phyloP scores from a whole-genome alignment of 2,888 invertebrate species.

The Melanostoma mellinum region DNA sequence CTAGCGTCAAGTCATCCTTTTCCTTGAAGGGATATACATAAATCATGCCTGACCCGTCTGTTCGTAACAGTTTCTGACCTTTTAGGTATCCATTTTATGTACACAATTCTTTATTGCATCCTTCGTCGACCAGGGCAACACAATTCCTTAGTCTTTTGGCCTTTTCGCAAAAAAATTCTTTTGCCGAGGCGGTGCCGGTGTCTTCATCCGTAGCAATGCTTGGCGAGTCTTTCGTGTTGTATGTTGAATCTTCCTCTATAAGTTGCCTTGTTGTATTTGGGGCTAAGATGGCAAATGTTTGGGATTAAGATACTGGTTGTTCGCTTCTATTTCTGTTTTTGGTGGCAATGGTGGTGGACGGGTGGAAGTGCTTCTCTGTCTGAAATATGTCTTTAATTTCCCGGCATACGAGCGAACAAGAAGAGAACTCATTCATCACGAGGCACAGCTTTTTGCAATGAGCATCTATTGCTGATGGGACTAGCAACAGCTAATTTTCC shows the following conservation, averaged over 20 bases:
- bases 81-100: conserved; percentile 70
- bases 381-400: conserved; percentile 72
- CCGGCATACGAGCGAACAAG: conserved; percentile 65
- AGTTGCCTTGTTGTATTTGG: conserved; percentile 44
- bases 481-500: conserved; percentile 72
- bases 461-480: conserved; percentile 66
- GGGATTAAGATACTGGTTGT: conserved; percentile 67
- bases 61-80: conserved; percentile 71
- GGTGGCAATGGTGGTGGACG: conserved; percentile 30
- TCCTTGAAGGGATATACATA: conserved; percentile 70
- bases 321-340: conserved; percentile 64
- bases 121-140: conserved; percentile 64
- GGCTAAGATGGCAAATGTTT: conserved; percentile 70
- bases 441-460: conserved; percentile 66
- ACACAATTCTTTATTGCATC: conserved; percentile 70
- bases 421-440: conserved; percentile 69
- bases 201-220: conserved; percentile 68
- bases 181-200: conserved; percentile 59
- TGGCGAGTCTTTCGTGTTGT: conserved; percentile 57
- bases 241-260: conserved; percentile 15
- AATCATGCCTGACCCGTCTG: conserved; percentile 72
- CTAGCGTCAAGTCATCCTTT: conserved; percentile 72
- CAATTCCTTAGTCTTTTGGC: conserved; percentile 64
- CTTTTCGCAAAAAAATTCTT: conserved; percentile 49
- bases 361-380: conserved; percentile 24